These are phyloP conservation scores for Stenchaetothrips biformis DNA, from an alignment of 2,888 invertebrate genomes.

Conservation along the genomic window DNA sequence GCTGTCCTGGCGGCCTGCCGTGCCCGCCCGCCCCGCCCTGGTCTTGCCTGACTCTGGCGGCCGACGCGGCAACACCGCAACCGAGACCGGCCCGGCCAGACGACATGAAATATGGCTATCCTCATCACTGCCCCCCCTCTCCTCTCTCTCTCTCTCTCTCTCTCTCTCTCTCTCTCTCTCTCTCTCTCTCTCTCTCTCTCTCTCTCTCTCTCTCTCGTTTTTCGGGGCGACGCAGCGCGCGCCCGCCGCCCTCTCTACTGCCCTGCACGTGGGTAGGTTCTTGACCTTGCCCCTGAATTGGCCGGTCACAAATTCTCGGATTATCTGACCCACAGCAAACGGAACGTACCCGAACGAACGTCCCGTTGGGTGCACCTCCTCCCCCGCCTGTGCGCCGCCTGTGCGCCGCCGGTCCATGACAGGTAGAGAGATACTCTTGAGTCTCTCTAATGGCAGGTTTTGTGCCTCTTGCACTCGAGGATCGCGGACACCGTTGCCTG, in stretches of 20 bases:
- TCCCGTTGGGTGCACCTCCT: no score
- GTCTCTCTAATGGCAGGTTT: no score
- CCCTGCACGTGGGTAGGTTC: neutral
- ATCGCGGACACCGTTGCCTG: neutral
- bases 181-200: constrained; percentile 1
- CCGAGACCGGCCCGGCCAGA: neutral
- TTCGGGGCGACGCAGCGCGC: no score
- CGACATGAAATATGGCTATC: constrained; percentile 24
- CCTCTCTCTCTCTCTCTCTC: neutral
- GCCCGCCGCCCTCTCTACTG: neutral
- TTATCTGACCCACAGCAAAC: neutral
- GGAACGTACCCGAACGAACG: neutral
- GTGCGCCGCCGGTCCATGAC: no score
- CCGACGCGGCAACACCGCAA: neutral
- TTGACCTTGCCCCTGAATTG: constrained; percentile 20
- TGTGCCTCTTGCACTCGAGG: no score
- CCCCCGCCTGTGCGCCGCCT: no score
- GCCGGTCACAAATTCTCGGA: constrained; percentile 1
- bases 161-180: neutral
- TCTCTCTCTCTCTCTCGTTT: neutral
- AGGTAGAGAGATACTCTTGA: no score
- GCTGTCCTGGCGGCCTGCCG: no score
- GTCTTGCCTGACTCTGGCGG: no score
- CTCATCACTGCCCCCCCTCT: constrained; percentile 4
- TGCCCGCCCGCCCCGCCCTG: no score